These are phyloP conservation scores for Matsumyia berberina DNA, from an alignment of 2,888 invertebrate genomes.

Conservation along the genomic window DNA sequence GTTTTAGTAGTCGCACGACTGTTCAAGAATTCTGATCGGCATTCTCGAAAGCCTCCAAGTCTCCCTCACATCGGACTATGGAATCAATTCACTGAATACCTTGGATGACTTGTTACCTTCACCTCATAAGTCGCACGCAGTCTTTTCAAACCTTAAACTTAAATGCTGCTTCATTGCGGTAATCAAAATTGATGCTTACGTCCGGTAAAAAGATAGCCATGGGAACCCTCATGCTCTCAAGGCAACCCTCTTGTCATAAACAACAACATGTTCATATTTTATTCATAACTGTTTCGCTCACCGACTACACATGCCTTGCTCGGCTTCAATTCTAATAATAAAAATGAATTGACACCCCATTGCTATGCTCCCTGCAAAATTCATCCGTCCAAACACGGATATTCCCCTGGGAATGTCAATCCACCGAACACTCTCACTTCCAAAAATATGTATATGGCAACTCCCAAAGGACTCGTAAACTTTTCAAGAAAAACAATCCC, in stretches of 20 bases:
- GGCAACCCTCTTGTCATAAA: not conserved
- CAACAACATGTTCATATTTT: not conserved
- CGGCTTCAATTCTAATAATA: conserved; percentile 36
- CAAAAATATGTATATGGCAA: not conserved
- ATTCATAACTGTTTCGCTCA: conserved; percentile 12
- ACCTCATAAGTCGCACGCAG: too few species aligned
- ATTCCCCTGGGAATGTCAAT: conserved; percentile 36
- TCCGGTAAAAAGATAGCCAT: not conserved
- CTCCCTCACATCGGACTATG: too few species aligned
- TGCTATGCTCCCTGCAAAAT: not conserved
- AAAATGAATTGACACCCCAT: conserved; percentile 43
- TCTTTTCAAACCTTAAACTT: too few species aligned
- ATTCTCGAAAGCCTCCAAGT: too few species aligned
- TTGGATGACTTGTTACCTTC: too few species aligned
- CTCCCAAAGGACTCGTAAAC: conserved; percentile 48
- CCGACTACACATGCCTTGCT: not conserved
- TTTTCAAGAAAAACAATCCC: conserved; percentile 5
- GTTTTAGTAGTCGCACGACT: too few species aligned
- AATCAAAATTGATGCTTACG: too few species aligned
- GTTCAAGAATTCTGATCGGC: too few species aligned
- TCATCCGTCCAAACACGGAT: conserved; percentile 20
- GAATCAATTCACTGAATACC: too few species aligned
- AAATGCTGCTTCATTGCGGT: too few species aligned
- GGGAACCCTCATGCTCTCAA: not conserved
- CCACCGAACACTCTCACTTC: not conserved